Conservation (phyloP, 2,797 vertebrate genomes). For the Chaenodraco wilsoni region DNA sequence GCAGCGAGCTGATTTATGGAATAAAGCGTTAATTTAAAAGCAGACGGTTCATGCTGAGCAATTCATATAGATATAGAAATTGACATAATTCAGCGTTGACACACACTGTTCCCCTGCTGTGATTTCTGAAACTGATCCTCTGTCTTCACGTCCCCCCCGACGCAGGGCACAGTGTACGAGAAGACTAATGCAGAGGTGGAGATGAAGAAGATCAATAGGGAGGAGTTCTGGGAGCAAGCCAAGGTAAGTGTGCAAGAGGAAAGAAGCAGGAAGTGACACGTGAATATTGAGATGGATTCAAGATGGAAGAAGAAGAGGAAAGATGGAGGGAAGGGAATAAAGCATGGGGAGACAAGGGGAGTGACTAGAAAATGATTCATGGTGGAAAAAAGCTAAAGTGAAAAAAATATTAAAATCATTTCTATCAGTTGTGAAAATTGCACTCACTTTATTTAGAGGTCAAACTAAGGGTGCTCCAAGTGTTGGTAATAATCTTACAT, state of each 20-base stretch:
- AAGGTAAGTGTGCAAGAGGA: slow-evolving; percentile 83
- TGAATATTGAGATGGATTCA: not conserved
- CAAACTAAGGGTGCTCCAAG: too few relatives aligned
- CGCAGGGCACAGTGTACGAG: slow-evolving; percentile 94
- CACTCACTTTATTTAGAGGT: too few relatives aligned
- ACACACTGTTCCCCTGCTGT: not conserved
- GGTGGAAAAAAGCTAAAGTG: too few relatives aligned
- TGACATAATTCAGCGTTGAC: too few relatives aligned
- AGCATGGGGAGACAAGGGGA: not conserved
- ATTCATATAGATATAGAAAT: too few relatives aligned
- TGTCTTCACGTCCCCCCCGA: not conserved
- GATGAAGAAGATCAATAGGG: slow-evolving; percentile 97
- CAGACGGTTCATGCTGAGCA: too few relatives aligned
- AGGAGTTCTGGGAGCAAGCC: slow-evolving; percentile 98
- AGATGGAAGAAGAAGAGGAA: too few relatives aligned
- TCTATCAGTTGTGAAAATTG: too few relatives aligned
- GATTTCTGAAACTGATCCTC: not conserved
- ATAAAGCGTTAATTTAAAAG: too few relatives aligned
- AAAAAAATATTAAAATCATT: too few relatives aligned
- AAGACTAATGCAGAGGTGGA: slow-evolving; percentile 96
- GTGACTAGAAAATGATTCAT: not conserved
- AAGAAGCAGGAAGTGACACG: not conserved
- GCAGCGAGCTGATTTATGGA: too few relatives aligned
- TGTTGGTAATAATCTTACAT: too few relatives aligned
- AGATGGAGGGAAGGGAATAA: not conserved